These are phyloP conservation scores for Lamprotornis superbus DNA, from an alignment of 2,113 vertebrate genomes.

Conservation along the genomic window DNA sequence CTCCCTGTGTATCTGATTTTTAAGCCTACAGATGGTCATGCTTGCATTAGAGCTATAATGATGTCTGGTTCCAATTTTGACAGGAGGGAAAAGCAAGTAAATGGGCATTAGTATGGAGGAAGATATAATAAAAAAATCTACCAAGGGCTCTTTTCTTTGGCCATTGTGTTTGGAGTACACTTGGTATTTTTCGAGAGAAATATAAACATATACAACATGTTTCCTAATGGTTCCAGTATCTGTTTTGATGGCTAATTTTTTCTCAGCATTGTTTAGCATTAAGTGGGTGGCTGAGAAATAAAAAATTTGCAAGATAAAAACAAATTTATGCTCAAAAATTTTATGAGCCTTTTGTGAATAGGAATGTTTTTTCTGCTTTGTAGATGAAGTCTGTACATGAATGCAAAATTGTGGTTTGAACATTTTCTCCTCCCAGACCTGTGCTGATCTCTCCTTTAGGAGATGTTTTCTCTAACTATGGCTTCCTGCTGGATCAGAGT, in stretches of 20 bases:
- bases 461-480: not conserved
- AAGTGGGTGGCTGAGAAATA: not conserved
- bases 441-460: not conserved
- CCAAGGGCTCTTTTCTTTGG: not conserved
- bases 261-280: not conserved
- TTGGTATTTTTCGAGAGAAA: not conserved
- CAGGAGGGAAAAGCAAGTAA: not conserved
- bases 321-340: not conserved
- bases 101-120: not conserved
- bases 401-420: not conserved
- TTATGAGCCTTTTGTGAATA: not conserved
- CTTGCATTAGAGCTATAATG: not conserved
- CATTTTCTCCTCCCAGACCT: not conserved
- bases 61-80: not conserved
- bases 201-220: not conserved
- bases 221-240: not conserved
- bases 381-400: not conserved
- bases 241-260: not conserved
- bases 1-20: not conserved
- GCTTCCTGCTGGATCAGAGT: not conserved
- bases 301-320: not conserved
- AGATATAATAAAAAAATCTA: not conserved
- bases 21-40: not conserved
- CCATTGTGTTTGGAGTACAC: not conserved
- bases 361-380: not conserved